Percentiles rank a stretch among this genome's conserved stretches.
phyloP scores from a whole-genome alignment of 92 coral and sea anemone species.

The Porites lobata region DNA sequence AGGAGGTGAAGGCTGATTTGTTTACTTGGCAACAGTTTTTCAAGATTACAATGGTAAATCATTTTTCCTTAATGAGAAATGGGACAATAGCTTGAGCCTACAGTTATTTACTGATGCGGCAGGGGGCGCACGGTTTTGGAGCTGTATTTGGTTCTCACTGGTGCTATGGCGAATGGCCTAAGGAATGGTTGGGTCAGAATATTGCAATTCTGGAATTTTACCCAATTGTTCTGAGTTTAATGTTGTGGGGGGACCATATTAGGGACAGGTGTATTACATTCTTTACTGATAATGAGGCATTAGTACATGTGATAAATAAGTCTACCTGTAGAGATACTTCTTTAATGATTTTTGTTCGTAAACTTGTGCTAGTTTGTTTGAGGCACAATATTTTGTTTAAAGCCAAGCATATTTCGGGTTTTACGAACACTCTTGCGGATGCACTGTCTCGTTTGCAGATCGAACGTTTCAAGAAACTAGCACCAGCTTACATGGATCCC shows the following conservation, averaged over 20 bases:
- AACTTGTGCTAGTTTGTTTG: slow-evolving; percentile 52
- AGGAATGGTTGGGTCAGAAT: slow-evolving; percentile 23
- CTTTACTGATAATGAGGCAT: slow-evolving; percentile 76
- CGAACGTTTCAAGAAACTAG: too few species aligned
- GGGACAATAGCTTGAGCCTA: slow-evolving; percentile 16
- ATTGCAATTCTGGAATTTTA: slow-evolving; percentile 44
- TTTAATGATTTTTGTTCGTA: slow-evolving; percentile 67
- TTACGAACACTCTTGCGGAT: too few species aligned
- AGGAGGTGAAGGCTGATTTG: neutral
- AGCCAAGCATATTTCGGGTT: too few species aligned
- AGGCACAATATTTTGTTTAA: slow-evolving; percentile 60
- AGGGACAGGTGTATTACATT: slow-evolving; percentile 40
- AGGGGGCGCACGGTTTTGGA: slow-evolving; percentile 47
- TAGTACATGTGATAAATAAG: slow-evolving; percentile 50
- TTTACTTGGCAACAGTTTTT: slow-evolving; percentile 1
- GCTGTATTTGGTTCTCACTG: slow-evolving; percentile 47
- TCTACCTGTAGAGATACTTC: slow-evolving; percentile 61
- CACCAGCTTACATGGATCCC: slow-evolving; percentile 55
- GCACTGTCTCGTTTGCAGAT: too few species aligned
- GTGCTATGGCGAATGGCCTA: slow-evolving; percentile 62
- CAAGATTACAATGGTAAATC: slow-evolving; percentile 38
- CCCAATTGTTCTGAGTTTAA: slow-evolving; percentile 55
- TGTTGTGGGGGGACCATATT: slow-evolving; percentile 39
- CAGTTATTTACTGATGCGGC: slow-evolving; percentile 54
- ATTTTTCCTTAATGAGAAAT: slow-evolving; percentile 27